A percentile compares a stretch with the other conserved stretches of the same genome.
These are phyloP conservation scores for Agapornis canus DNA, from an alignment of 2,797 vertebrate species.

Conservation along the genomic window DNA sequence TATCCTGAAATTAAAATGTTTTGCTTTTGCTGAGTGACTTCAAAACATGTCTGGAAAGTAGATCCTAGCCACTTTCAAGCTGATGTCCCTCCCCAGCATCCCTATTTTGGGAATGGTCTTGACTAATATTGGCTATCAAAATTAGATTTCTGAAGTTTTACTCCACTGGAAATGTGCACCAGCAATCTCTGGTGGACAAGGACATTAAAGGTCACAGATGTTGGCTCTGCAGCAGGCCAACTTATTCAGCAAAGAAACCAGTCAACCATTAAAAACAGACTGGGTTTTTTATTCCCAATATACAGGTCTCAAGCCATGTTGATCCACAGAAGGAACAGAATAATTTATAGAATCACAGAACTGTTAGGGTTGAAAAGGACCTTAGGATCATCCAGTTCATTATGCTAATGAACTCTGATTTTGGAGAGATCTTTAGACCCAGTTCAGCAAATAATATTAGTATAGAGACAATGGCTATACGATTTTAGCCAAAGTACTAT, in stretches of 20 bases:
- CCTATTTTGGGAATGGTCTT: not conserved
- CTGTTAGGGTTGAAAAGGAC: not conserved
- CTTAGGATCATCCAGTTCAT: not conserved
- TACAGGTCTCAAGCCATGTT: not conserved
- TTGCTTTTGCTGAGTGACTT: too few species aligned
- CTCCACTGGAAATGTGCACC: not conserved
- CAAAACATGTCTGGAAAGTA: too few species aligned
- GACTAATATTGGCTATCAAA: not conserved
- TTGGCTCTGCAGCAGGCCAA: slow-evolving; percentile 51
- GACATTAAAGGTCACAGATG: slow-evolving; percentile 50
- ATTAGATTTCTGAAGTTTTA: not conserved
- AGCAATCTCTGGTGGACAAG: slow-evolving; percentile 26
- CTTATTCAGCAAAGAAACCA: slow-evolving; percentile 32
- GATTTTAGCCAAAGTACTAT: not conserved
- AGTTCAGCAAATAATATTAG: not conserved
- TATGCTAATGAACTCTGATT: not conserved
- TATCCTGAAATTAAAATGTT: too few species aligned
- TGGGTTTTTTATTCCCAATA: not conserved
- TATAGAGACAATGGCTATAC: not conserved
- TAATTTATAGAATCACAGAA: not conserved
- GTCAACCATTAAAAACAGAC: slow-evolving; percentile 14
- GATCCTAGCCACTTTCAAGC: too few species aligned
- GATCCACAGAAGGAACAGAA: not conserved
- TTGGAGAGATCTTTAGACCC: not conserved
- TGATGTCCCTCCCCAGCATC: too few species aligned